Conservation (phyloP, 2,797 vertebrate genomes). For the Scolopax bukidnonensis region DNA sequence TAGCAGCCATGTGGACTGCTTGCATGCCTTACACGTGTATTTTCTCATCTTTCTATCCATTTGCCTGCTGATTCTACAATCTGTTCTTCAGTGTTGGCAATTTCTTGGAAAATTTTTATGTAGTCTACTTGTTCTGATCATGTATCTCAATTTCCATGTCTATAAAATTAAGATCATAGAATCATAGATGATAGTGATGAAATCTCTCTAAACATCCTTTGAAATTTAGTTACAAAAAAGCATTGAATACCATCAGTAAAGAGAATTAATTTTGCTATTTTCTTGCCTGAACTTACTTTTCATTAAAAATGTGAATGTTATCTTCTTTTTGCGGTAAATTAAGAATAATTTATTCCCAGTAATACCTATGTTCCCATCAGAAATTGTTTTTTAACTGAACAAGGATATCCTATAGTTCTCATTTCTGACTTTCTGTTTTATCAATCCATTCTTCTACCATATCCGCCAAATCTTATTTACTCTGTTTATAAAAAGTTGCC, state of each 20-base stretch:
- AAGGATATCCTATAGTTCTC: background rate
- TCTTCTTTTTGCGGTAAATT: background rate
- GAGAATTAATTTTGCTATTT: background rate
- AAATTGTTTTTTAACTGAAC: background rate
- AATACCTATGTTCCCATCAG: background rate
- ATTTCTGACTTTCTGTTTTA: background rate
- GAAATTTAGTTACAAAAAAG: constrained; percentile 2
- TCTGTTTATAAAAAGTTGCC: background rate
- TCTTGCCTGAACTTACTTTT: background rate
- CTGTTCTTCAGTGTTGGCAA: constrained; percentile 14
- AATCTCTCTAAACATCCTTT: background rate
- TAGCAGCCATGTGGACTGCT: background rate
- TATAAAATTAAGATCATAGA: background rate
- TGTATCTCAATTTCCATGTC: background rate
- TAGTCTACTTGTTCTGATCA: background rate
- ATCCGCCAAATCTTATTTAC: background rate
- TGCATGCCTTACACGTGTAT: background rate
- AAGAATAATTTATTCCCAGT: background rate
- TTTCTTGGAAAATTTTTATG: background rate
- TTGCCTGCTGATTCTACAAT: constrained; percentile 39
- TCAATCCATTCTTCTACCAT: background rate
- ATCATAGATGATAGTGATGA: background rate
- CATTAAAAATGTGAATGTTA: background rate
- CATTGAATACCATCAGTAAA: background rate
- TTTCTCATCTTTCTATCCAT: background rate